Percentiles rank a stretch among this genome's conserved stretches.
These are phyloP conservation scores for Cerastis rubricosa DNA, from an alignment of 2,888 invertebrate genomes.

Conservation along the genomic window DNA sequence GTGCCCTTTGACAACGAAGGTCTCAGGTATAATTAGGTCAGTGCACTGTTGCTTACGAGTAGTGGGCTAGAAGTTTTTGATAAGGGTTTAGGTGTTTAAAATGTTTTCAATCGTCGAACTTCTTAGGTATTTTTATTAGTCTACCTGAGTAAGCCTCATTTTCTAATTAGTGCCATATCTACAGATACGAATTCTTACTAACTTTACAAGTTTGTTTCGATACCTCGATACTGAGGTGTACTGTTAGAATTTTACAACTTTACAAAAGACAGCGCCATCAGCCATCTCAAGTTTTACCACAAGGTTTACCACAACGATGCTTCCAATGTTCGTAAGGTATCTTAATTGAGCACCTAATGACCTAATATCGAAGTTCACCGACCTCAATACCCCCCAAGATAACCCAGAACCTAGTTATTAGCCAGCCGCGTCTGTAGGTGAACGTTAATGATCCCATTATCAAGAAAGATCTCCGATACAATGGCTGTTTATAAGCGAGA, in stretches of 20 bases:
- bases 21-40: constrained; percentile 50
- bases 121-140: neutral
- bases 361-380: constrained; percentile 26
- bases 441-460: constrained; percentile 71
- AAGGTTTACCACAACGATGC: constrained; percentile 33
- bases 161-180: neutral
- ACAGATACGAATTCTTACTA: neutral
- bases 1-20: constrained; percentile 65
- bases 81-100: neutral
- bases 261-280: neutral
- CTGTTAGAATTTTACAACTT: neutral
- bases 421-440: constrained; percentile 40
- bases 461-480: constrained; percentile 76
- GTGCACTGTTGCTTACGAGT: constrained; percentile 29
- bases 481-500: constrained; percentile 72
- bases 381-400: constrained; percentile 43
- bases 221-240: neutral
- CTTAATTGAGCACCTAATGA: constrained; percentile 45
- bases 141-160: neutral
- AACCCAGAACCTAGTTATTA: constrained; percentile 58
- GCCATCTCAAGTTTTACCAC: neutral
- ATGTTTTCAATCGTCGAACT: neutral
- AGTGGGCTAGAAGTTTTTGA: constrained; percentile 1
- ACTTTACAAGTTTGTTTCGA: neutral
- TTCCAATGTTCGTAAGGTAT: constrained; percentile 32